These are phyloP conservation scores for Odontesthes bonariensis DNA, from an alignment of 2,113 vertebrate species.

Conservation along the genomic window DNA sequence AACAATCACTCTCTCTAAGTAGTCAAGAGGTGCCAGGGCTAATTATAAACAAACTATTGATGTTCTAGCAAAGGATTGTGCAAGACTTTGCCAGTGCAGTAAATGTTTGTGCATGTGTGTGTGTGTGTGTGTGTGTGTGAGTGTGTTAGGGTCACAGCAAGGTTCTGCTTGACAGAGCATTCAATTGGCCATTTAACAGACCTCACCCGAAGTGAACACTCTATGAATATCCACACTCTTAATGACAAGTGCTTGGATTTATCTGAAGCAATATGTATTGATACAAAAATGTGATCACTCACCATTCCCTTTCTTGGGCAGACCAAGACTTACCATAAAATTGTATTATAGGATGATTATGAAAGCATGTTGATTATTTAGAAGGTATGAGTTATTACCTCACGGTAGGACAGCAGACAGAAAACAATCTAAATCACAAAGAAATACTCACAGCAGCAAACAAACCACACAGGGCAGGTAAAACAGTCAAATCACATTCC, in stretches of 20 bases:
- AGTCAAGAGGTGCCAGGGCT: slow-evolving; percentile 84
- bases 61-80: slow-evolving; percentile 73
- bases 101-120: slow-evolving; percentile 41
- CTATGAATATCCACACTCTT: slow-evolving; percentile 32
- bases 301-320: not conserved
- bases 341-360: not conserved
- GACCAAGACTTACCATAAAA: not conserved
- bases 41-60: slow-evolving; percentile 88
- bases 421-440: not conserved
- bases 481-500: no score
- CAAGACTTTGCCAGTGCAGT: slow-evolving; percentile 59
- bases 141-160: slow-evolving; percentile 65
- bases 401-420: not conserved
- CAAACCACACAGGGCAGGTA: no score
- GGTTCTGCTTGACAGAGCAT: slow-evolving; percentile 81
- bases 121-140: slow-evolving; percentile 20
- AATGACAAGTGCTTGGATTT: slow-evolving; percentile 65
- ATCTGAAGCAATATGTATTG: not conserved
- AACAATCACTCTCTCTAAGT: slow-evolving; percentile 85
- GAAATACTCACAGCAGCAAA: not conserved
- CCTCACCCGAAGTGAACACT: slow-evolving; percentile 70
- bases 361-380: not conserved
- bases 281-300: not conserved
- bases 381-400: not conserved
- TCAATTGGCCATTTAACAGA: slow-evolving; percentile 79